These are phyloP conservation scores for Centropristis striata DNA, from an alignment of 2,113 vertebrate genomes.

Conservation along the genomic window DNA sequence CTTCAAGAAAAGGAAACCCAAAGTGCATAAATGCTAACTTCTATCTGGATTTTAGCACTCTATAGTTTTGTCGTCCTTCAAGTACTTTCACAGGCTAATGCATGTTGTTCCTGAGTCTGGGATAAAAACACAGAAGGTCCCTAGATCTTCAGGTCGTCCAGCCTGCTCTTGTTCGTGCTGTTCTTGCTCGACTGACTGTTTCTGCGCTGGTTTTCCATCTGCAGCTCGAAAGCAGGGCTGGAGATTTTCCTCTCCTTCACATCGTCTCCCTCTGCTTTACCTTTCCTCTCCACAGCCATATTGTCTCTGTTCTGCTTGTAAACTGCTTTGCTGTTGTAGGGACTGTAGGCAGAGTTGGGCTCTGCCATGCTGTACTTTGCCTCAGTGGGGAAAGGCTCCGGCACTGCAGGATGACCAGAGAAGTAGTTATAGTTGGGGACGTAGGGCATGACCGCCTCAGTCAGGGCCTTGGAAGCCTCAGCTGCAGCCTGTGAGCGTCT, in stretches of 20 bases:
- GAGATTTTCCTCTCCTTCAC: constrained; percentile 67
- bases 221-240: constrained; percentile 61
- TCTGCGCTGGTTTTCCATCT: constrained; percentile 72
- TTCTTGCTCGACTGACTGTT: constrained; percentile 85
- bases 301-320: constrained; percentile 89
- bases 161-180: constrained; percentile 82
- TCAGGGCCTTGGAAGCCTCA: constrained; percentile 57
- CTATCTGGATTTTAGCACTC: not conserved
- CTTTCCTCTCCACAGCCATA: constrained; percentile 83
- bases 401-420: constrained; percentile 58
- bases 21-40: too few species aligned
- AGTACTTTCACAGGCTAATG: not conserved
- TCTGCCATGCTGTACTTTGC: constrained; percentile 81
- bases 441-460: constrained; percentile 76
- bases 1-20: too few species aligned
- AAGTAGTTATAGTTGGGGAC: constrained; percentile 84
- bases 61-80: constrained; percentile 9
- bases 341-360: constrained; percentile 75
- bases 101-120: constrained; percentile 4
- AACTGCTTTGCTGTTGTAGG: constrained; percentile 82
- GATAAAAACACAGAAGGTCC: not conserved
- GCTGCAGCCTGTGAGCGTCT: constrained; percentile 43
- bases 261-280: constrained; percentile 72
- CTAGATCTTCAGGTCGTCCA: constrained; percentile 86
- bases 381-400: constrained; percentile 72